These are phyloP conservation scores for Brachycybe producta DNA, from an alignment of 2,888 invertebrate genomes.

Conservation along the genomic window DNA sequence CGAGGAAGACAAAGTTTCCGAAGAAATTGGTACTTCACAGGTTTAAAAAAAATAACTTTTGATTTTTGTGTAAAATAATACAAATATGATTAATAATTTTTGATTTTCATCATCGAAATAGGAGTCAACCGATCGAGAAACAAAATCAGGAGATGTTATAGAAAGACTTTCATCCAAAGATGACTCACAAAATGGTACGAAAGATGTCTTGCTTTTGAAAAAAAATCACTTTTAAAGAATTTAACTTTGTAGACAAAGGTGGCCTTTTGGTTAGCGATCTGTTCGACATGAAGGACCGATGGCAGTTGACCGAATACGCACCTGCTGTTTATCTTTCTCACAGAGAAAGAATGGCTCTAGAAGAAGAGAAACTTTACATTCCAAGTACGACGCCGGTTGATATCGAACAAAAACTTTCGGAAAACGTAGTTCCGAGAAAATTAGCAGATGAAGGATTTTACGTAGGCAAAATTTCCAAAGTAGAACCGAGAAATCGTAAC, in stretches of 20 bases:
- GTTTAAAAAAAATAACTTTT: no score
- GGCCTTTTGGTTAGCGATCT: conserved; percentile 6
- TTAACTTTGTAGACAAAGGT: neutral
- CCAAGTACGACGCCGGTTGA: conserved; percentile 32
- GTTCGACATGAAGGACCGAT: conserved; percentile 1
- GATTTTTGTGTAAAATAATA: no score
- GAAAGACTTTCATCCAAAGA: no score
- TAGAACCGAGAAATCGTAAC: conserved; percentile 37
- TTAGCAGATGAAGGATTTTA: conserved; percentile 47
- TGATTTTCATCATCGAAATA: no score
- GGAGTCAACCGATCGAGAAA: no score
- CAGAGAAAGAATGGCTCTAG: conserved; percentile 24
- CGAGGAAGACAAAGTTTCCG: no score
- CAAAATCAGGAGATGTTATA: neutral
- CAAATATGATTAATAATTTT: no score
- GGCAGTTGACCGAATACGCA: conserved; percentile 1
- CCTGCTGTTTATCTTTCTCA: conserved; percentile 1
- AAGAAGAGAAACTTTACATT: conserved; percentile 31
- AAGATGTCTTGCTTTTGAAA: no score
- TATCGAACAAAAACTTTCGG: conserved; percentile 31
- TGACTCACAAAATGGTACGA: no score
- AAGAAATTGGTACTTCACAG: no score
- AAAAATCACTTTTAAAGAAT: no score
- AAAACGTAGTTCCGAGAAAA: conserved; percentile 35
- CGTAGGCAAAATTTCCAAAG: conserved; percentile 36